Percentiles rank a stretch among this genome's conserved stretches.
Conservation (phyloP, 2,797 vertebrate species). For the Epinephelus awoara region DNA sequence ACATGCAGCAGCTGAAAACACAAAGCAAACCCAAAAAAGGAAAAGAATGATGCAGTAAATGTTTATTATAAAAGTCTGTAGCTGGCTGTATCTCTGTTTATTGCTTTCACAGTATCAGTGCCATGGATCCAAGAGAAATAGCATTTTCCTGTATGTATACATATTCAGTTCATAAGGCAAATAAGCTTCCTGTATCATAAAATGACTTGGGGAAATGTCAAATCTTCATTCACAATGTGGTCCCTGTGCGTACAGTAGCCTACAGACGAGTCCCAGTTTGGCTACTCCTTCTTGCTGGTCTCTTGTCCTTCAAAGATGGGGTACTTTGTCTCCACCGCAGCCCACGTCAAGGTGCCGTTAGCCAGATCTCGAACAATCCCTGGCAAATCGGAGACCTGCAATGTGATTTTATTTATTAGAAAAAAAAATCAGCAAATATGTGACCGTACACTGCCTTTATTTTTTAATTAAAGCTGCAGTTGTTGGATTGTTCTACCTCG, state of each 20-base stretch:
- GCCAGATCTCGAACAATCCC: conserved; percentile 88
- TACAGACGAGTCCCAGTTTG: neutral
- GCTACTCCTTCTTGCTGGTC: conserved; percentile 90
- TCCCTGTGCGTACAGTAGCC: neutral
- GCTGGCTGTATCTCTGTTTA: neutral
- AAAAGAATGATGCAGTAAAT: neutral
- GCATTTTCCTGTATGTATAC: neutral
- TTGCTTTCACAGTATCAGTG: conserved; percentile 3
- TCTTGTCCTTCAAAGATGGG: conserved; percentile 95
- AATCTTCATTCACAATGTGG: neutral
- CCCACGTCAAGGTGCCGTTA: conserved; percentile 88
- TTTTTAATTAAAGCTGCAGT: neutral
- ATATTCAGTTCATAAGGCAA: neutral
- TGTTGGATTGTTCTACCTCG: conserved; percentile 84
- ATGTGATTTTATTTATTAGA: neutral
- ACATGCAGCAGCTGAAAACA: neutral
- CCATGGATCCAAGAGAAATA: neutral
- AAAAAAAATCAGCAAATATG: neutral
- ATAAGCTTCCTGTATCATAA: neutral
- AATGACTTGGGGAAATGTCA: neutral
- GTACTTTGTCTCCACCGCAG: conserved; percentile 89
- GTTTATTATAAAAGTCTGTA: conserved; percentile 38
- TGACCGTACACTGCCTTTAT: neutral
- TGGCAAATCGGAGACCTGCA: conserved; percentile 84
- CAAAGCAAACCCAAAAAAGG: neutral